These are phyloP conservation scores for Gymnoscelis rufifasciata DNA, from an alignment of 2,888 invertebrate species.

Conservation along the genomic window DNA sequence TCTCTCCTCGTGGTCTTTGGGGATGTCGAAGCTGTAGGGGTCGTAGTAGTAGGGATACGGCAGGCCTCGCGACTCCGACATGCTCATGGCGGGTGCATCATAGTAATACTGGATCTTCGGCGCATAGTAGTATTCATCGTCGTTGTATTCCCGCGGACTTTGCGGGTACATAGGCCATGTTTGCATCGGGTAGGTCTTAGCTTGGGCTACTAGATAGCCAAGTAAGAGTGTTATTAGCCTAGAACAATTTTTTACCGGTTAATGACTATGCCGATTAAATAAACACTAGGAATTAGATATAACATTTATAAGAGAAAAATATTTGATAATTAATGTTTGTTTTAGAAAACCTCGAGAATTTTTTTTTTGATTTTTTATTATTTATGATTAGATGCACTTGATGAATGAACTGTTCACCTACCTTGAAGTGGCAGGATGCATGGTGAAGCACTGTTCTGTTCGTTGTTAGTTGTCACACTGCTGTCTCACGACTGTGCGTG, in stretches of 20 bases:
- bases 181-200: conserved; percentile 64
- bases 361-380: no score
- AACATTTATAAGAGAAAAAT: no score
- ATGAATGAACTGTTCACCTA: conserved; percentile 33
- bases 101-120: conserved; percentile 74
- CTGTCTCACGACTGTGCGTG: conserved; percentile 61
- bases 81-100: conserved; percentile 56
- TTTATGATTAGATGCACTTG: no score
- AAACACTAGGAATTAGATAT: no score
- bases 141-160: conserved; percentile 70
- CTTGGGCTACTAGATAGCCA: conserved; percentile 70
- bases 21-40: conserved; percentile 78
- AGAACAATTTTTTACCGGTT: conserved; percentile 38
- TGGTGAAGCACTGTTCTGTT: conserved; percentile 61
- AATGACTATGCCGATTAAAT: conserved; percentile 1
- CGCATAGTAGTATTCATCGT: conserved; percentile 79
- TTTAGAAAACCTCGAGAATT: no score
- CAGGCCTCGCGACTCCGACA: conserved; percentile 60
- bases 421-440: conserved; percentile 59
- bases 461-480: conserved; percentile 46
- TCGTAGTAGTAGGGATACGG: conserved; percentile 70
- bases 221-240: conserved; percentile 63
- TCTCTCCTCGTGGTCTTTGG: conserved; percentile 80
- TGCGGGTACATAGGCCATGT: conserved; percentile 73
- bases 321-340: no score